These are phyloP conservation scores for Pomatorhinus ruficollis DNA, from an alignment of 2,113 vertebrate species.

Conservation along the genomic window DNA sequence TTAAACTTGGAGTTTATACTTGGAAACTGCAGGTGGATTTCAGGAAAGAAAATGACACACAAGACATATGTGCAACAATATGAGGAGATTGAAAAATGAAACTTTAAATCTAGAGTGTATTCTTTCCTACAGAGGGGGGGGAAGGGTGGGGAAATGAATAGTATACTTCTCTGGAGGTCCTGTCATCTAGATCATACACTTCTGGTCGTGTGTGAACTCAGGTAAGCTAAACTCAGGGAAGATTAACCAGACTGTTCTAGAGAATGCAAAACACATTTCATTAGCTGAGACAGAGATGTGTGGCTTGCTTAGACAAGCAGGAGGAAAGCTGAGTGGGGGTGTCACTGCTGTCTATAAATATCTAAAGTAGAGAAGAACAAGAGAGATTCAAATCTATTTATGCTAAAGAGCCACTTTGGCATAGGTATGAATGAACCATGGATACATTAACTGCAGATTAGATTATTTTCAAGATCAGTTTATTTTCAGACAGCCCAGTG, in stretches of 20 bases:
- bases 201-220: background rate
- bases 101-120: background rate
- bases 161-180: background rate
- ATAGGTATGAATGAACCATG: background rate
- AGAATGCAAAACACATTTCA: background rate
- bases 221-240: background rate
- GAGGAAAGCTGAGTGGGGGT: background rate
- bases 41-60: background rate
- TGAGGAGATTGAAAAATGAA: background rate
- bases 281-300: background rate
- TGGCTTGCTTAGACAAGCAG: background rate
- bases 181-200: background rate
- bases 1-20: background rate
- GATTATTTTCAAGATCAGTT: background rate
- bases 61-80: background rate
- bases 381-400: background rate
- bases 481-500: background rate
- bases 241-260: background rate
- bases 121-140: background rate
- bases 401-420: background rate
- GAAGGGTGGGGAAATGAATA: background rate
- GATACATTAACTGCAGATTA: background rate
- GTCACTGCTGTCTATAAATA: background rate
- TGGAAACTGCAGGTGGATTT: background rate
- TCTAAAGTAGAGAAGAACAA: background rate